Evolutionary conservation across 2,113 vertebrate species (phyloP).

Genomic region (Ophthalmolycus amberensis): DNA sequence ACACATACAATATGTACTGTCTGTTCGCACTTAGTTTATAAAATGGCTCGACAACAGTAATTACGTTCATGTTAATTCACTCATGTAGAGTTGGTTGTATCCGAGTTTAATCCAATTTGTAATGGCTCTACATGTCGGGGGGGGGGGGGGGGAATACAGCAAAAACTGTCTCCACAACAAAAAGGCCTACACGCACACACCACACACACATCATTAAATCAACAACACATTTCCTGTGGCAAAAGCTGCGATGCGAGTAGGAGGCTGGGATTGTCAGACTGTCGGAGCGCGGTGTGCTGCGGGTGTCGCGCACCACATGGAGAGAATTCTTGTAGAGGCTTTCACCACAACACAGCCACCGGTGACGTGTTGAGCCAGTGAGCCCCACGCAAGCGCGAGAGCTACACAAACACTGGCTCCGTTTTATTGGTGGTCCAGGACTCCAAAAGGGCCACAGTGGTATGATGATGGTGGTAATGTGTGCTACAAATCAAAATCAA

Average conservation of each 20-base stretch:
- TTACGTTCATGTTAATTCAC: background rate
- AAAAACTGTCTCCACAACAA: slow-evolving; percentile 23
- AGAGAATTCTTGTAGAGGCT: slow-evolving; percentile 65
- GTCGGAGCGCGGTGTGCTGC: slow-evolving; percentile 49
- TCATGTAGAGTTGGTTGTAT: background rate
- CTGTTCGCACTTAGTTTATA: background rate
- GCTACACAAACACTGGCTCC: slow-evolving; percentile 26
- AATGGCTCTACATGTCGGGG: background rate
- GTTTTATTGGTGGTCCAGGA: background rate
- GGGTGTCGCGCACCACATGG: slow-evolving; percentile 65
- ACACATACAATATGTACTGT: background rate
- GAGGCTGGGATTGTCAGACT: slow-evolving; percentile 44
- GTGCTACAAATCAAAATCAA: background rate
- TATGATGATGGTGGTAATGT: slow-evolving; percentile 1
- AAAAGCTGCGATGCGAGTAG: slow-evolving; percentile 58
- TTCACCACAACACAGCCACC: slow-evolving; percentile 58
- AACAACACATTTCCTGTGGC: slow-evolving; percentile 56
- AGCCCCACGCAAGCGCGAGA: slow-evolving; percentile 40
- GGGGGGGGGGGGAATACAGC: background rate
- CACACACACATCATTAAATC: slow-evolving; percentile 35
- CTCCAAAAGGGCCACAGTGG: background rate
- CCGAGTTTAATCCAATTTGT: slow-evolving; percentile 1
- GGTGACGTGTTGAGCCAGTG: slow-evolving; percentile 44
- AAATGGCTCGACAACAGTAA: background rate
- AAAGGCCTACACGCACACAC: slow-evolving; percentile 12